phyloP scores from a whole-genome alignment of 1,140 invertebrate species.

The Sarcophaga bullata region DNA sequence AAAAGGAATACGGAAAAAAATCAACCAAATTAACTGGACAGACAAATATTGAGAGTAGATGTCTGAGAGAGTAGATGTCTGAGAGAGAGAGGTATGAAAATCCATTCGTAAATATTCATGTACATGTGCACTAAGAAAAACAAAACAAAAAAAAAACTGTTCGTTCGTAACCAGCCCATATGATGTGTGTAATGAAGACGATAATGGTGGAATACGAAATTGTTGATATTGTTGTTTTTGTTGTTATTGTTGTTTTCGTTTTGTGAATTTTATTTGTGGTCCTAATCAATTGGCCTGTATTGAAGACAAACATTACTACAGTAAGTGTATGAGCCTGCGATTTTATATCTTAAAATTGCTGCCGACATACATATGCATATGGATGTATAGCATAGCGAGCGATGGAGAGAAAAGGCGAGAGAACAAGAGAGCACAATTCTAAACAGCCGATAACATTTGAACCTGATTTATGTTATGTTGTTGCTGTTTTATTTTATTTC shows the following conservation, averaged over 20 bases:
- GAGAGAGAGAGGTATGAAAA: too few relatives aligned
- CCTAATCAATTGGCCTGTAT: conserved; percentile 23
- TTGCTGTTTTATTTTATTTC: background rate
- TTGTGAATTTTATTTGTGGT: conserved; percentile 1
- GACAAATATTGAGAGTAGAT: background rate
- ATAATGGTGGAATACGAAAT: background rate
- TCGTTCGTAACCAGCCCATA: background rate
- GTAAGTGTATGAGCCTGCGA: background rate
- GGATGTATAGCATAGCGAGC: background rate
- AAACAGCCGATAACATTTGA: conserved; percentile 25
- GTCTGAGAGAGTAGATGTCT: too few relatives aligned
- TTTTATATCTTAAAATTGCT: background rate
- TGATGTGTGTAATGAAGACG: background rate
- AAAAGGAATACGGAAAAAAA: background rate
- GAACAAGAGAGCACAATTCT: background rate
- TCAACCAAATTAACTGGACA: conserved; percentile 12
- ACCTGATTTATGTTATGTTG: conserved; percentile 28
- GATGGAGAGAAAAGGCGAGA: too few relatives aligned
- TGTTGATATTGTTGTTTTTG: too few relatives aligned
- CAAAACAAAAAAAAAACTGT: background rate
- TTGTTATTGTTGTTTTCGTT: background rate
- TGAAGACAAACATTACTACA: background rate
- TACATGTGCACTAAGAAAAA: too few relatives aligned
- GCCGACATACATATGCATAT: background rate
- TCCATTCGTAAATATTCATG: too few relatives aligned